Evolutionary conservation across 2,888 invertebrate genomes (phyloP), one percentile per base, ranked within the genome.

Genomic region (Xestoiulus laeticollis): DNA sequence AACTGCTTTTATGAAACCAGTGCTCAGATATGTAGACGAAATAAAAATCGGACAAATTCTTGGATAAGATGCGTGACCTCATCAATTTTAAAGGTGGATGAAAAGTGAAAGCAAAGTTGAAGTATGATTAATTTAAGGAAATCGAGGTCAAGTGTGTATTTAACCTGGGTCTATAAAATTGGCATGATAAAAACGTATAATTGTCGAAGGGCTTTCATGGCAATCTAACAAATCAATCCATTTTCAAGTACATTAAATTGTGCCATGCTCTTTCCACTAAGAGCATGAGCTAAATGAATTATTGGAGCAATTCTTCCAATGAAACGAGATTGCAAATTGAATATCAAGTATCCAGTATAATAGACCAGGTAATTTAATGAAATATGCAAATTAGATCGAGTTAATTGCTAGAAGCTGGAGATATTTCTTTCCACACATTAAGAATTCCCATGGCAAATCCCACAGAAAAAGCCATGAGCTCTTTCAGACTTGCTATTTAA

Each of bases 361-460:
- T 78, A 78, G 78, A 4, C 30, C 30, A 16, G 16, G 16, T 30
- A 78, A 78, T 78, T 78, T 78, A 78, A 78, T 78, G 78, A 32
- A 78, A 78, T 78, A 78, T 78, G 78, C 78, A 32, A 32, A 78
- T 30, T 78, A 30, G 78, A 78, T 78, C 3, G 78, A 78, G 78
- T 30, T 78, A 78, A 78, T 78, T 78, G 78, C 78, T 78, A 26
- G 78, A 78, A 78, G 26, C 78, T 32, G 4, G 78, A 32, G 14
- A 30, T 16, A 8, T 78, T 78, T 32, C 59, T 68, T 78, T 78
- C 26, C 26, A 78, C 78, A 78, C 78, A 26, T 30, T 16, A 16
- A 30, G 12, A 78, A 78, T 16, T 78, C 78, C 78, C 78, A 26
- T 30, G 78, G 78, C 16, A 30, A 78, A 30, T 78, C 78, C 30